Percentiles rank a stretch among this genome's conserved stretches.
These are phyloP conservation scores for Chondrosia reniformis DNA, from an alignment of 37 sponge, comb jelly and placozoan genomes.

Conservation along the genomic window DNA sequence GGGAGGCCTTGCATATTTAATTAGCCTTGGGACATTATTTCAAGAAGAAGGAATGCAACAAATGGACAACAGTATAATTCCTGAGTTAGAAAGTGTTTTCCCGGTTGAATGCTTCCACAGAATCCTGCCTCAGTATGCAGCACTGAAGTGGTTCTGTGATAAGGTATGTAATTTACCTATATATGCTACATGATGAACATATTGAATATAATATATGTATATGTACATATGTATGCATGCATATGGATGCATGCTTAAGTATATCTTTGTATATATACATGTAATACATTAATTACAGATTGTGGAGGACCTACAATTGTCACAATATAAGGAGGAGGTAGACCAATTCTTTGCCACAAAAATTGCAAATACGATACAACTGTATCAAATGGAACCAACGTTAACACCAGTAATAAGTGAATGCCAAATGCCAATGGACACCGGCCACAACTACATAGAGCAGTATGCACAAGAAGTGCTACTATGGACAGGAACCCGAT, in stretches of 20 bases:
- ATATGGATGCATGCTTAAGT: not conserved
- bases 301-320: conserved; percentile 1
- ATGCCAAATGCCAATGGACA: too few relatives aligned
- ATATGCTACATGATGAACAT: not conserved
- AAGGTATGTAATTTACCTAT: conserved; percentile 3
- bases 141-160: conserved; percentile 19
- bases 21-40: not conserved
- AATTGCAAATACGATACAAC: not conserved
- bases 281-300: not conserved
- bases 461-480: not conserved
- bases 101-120: not conserved
- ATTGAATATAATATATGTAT: not conserved
- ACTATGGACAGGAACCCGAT: not conserved
- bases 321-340: not conserved
- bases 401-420: too few relatives aligned
- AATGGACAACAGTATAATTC: conserved; percentile 13
- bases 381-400: not conserved
- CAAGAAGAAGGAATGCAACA: conserved; percentile 4
- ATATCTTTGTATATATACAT: not conserved
- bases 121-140: not conserved
- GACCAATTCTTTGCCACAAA: not conserved
- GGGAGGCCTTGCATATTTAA: not conserved
- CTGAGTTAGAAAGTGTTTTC: not conserved
- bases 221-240: conserved; percentile 10
- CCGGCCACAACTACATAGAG: conserved; percentile 2